Percentiles rank a stretch among this genome's conserved stretches.
phyloP scores from a whole-genome alignment of 2,888 invertebrate species.

The Apoderus coryli region DNA sequence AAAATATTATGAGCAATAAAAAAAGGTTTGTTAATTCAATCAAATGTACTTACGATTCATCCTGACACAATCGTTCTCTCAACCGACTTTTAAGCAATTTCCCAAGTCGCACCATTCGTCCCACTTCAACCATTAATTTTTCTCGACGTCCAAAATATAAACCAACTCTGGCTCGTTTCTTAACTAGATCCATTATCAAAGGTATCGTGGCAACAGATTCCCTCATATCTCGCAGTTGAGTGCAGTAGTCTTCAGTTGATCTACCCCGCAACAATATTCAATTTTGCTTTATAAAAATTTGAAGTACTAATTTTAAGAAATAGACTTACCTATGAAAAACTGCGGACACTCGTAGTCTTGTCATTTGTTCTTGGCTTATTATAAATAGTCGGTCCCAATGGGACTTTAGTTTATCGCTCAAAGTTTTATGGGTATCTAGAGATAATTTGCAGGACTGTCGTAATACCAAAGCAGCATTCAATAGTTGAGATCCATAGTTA shows the following conservation, averaged over 20 bases:
- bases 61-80: slow-evolving; percentile 38
- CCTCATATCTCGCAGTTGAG: slow-evolving; percentile 43
- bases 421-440: slow-evolving; percentile 39
- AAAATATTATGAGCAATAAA: not conserved
- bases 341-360: slow-evolving; percentile 56
- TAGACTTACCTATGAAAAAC: slow-evolving; percentile 46
- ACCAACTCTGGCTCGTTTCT: slow-evolving; percentile 34
- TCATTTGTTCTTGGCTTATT: slow-evolving; percentile 62
- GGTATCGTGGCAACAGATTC: slow-evolving; percentile 38
- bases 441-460: slow-evolving; percentile 55
- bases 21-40: slow-evolving; percentile 14
- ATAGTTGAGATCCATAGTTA: slow-evolving; percentile 65
- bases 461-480: slow-evolving; percentile 58
- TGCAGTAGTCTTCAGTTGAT: slow-evolving; percentile 49
- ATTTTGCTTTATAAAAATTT: no score
- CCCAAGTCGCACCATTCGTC: slow-evolving; percentile 56
- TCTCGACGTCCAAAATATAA: slow-evolving; percentile 45
- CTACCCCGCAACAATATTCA: no score
- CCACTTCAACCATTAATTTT: slow-evolving; percentile 52
- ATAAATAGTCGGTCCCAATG: slow-evolving; percentile 55
- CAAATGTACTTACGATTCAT: slow-evolving; percentile 25
- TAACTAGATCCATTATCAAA: slow-evolving; percentile 32
- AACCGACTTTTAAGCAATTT: slow-evolving; percentile 48
- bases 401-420: slow-evolving; percentile 42
- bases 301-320: no score